Conservation (phyloP, 2,797 vertebrate species). For the Poecilia picta region DNA sequence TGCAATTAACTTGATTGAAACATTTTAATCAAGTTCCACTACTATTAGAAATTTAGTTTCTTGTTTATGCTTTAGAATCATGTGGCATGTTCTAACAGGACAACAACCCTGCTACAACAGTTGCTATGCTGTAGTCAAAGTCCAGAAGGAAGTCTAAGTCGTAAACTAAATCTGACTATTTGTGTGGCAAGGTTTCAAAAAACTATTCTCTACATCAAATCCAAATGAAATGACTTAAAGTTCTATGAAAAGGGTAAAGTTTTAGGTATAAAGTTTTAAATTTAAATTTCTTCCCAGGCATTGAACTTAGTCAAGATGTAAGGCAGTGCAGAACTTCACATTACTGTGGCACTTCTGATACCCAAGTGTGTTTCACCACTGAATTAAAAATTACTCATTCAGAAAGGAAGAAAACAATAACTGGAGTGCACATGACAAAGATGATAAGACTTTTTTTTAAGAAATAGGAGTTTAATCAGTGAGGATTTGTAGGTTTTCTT, state of each 20-base stretch:
- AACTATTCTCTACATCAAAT: background rate
- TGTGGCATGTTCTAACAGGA: background rate
- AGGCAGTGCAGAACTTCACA: background rate
- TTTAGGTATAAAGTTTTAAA: background rate
- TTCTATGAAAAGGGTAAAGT: too few species aligned
- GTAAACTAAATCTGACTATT: background rate
- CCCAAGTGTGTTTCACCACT: too few species aligned
- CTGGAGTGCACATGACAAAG: constrained; percentile 4
- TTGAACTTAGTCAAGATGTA: constrained; percentile 18
- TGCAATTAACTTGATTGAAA: too few species aligned
- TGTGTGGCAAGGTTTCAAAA: background rate
- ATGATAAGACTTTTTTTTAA: constrained; percentile 25
- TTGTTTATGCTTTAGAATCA: background rate
- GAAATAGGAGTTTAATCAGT: constrained; percentile 39
- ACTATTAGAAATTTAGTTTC: background rate
- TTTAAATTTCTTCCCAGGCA: constrained; percentile 13
- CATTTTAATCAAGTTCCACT: too few species aligned
- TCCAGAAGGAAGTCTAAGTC: background rate
- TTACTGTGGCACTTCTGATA: too few species aligned
- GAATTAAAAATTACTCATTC: constrained; percentile 45
- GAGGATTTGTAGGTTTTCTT: constrained; percentile 28
- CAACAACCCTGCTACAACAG: background rate
- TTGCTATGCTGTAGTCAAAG: background rate
- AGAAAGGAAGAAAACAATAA: constrained; percentile 13
- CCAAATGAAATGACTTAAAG: background rate